Evolutionary conservation across 2,113 vertebrate genomes (phyloP), one percentile per base, ranked within the genome.

Genomic region (Nesogale talazaci): DNA sequence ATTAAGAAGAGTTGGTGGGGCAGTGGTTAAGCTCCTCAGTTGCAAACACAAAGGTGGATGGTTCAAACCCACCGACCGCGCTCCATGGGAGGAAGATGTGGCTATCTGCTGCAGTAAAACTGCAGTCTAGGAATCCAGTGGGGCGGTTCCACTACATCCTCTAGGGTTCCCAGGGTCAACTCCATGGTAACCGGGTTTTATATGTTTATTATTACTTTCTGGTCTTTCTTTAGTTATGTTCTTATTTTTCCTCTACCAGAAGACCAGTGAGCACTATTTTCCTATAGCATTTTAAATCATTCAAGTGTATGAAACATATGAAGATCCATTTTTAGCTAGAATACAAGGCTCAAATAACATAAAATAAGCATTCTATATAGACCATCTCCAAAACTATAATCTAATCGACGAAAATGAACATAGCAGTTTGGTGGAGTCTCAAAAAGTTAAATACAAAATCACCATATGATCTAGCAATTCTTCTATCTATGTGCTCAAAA

Each of bases 251-350:
- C 19, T 2, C 61, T 17, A 85, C 12, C 34, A 89, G 46, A 69
- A 90, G 89, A 86, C 6, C n/a, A 90, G 16, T 42, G 78, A 46
- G 36, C 2, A 83, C 81, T 78, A 83, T 69, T 89, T 85, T 88
- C 56, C 25, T 46, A 79, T 19, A 46, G 57, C 56, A 70, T 27
- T 42, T 83, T 89, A 83, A 82, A 90, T 7, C 31, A 92, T 56
- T 86, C 77, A 86, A 31, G 65, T 57, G 65, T 42, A 74, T 46
- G 69, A 84, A 57, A 86, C 77, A 81, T 19, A 25, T 87, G 88
- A 91, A 91, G 65, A 89, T 82, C 20, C 31, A 74, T 57, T 95
- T 94, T 86, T 52, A 61, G 74, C 67, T 74, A 83, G 52, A 87
- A 88, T n/a, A 78, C 6, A 90, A 81, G 56, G 23, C 38, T 94